These are phyloP conservation scores for Paraescarpia echinospica DNA, from an alignment of 1,140 invertebrate species.

Conservation along the genomic window DNA sequence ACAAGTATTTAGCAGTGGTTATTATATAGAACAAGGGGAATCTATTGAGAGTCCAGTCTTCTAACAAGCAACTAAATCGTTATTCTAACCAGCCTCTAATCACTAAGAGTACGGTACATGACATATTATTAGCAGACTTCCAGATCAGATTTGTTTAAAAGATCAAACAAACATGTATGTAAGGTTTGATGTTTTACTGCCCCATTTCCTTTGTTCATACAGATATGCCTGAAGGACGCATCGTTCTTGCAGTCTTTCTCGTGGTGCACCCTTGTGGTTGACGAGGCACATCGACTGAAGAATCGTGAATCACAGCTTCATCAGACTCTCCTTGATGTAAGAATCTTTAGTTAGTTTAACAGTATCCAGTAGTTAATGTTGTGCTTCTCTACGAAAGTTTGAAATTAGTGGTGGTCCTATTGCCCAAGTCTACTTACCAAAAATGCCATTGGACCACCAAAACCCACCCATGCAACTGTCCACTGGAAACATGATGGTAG, in stretches of 20 bases:
- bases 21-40: too few relatives aligned
- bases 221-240: conserved; percentile 54
- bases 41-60: too few relatives aligned
- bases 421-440: too few relatives aligned
- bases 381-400: too few relatives aligned
- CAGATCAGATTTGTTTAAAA: neutral
- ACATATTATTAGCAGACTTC: neutral
- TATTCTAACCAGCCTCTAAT: too few relatives aligned
- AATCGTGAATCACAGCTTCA: conserved; percentile 97
- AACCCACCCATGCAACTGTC: too few relatives aligned
- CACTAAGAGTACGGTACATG: too few relatives aligned
- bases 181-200: neutral
- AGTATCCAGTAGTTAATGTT: neutral
- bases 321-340: conserved; percentile 79
- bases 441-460: too few relatives aligned
- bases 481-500: too few relatives aligned
- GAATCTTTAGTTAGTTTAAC: neutral
- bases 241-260: conserved; percentile 39
- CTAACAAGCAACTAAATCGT: too few relatives aligned
- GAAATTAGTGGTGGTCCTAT: too few relatives aligned
- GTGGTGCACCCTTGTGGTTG: conserved; percentile 76
- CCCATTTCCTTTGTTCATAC: conserved; percentile 21
- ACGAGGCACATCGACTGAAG: conserved; percentile 98
- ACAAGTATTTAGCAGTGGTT: too few relatives aligned
- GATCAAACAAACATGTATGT: neutral